Evolutionary conservation across 2,113 vertebrate genomes (phyloP), one percentile per base, ranked within the genome.

Genomic region (Thymallus thymallus): DNA sequence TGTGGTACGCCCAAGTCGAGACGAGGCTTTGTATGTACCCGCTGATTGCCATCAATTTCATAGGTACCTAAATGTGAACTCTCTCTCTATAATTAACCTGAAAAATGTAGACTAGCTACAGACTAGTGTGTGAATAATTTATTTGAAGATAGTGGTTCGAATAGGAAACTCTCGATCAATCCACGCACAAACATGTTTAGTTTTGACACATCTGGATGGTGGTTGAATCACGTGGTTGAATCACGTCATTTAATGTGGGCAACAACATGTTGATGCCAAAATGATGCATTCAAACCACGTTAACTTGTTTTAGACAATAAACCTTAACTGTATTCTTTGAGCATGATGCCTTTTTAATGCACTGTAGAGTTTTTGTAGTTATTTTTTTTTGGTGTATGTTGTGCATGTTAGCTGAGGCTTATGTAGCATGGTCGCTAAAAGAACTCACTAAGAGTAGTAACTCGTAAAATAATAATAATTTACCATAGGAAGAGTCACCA

Each of bases 271-370:
- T 24, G 24, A 63, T 58, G 41, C 6, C n/a, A 69, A 66, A 76
- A 71, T 6, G 32, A 71, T 66, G 60, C 62, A 65, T 32, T 58
- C 35, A 46, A 32, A 23, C 29, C 12, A 67, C 55, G 3, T 55
- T 18, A 58, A 73, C 23, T 74, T 76, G 2, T 26, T 79, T 9
- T 69, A 70, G 68, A 75, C 69, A 51, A 73, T 62, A 41, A 68
- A 41, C 12, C n/a, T 22, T 3, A 75, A 78, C 83, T 89, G 90
- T 84, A 58, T 80, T 63, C 76, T 73, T 74, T 75, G 76, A 86
- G 65, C 88, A 83, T 86, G 77, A 76, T 89, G 87, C 84, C 87
- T 89, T 89, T 89, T 88, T 79, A 84, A 87, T 78, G 77, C 85
- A 85, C 81, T 88, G 81, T 84, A 74, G 48, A 13, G 82, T 84